These are phyloP conservation scores for Phortica okadai DNA, from an alignment of 2,888 invertebrate genomes.

Conservation along the genomic window DNA sequence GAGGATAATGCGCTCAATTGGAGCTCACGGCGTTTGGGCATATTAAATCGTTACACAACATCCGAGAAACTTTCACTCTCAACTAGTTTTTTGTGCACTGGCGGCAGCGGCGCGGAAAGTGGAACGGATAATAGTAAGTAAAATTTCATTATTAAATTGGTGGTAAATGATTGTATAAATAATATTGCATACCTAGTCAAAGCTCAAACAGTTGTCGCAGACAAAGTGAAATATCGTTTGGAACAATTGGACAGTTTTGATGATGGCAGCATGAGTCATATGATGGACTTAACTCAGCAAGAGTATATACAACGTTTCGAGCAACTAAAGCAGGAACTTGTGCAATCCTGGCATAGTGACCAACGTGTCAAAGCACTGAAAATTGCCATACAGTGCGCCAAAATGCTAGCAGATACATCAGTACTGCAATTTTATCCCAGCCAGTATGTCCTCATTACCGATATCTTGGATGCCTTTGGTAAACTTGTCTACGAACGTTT, in stretches of 20 bases:
- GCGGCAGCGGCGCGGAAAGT: constrained; percentile 75
- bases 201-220: constrained; percentile 85
- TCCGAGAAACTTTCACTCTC: constrained; percentile 94
- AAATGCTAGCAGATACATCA: constrained; percentile 91
- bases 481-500: constrained; percentile 91
- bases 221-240: constrained; percentile 91
- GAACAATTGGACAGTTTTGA: constrained; percentile 97
- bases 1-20: constrained; percentile 82
- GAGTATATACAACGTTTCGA: constrained; percentile 93
- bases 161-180: background rate
- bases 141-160: background rate
- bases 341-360: constrained; percentile 94
- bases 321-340: constrained; percentile 92
- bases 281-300: constrained; percentile 93
- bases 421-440: constrained; percentile 98
- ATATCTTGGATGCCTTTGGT: constrained; percentile 96
- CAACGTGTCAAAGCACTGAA: constrained; percentile 96
- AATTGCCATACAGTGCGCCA: constrained; percentile 97
- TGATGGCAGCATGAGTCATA: constrained; percentile 90
- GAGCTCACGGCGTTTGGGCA: constrained; percentile 84
- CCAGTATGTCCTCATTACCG: constrained; percentile 97
- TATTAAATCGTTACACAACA: constrained; percentile 93
- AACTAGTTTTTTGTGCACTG: constrained; percentile 87
- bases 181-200: constrained; percentile 79
- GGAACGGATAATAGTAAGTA: constrained; percentile 81